phyloP scores from a whole-genome alignment of 2,888 invertebrate species.

The Onchidella celtica region DNA sequence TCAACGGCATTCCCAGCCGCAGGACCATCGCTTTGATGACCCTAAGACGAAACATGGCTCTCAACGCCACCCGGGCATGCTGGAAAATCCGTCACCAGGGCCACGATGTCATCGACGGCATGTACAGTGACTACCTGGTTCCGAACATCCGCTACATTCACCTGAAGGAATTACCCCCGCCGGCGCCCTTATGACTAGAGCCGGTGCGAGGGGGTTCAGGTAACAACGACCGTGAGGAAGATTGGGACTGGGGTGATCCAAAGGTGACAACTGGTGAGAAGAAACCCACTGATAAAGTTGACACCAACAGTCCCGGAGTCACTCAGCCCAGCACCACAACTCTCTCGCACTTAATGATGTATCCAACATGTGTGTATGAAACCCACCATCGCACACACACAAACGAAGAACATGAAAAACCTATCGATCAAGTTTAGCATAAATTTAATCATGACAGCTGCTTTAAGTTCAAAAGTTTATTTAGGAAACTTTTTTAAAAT shows the following conservation, averaged over 20 bases:
- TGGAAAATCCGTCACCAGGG: constrained; percentile 70
- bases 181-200: constrained; percentile 45
- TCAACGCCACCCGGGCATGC: constrained; percentile 63
- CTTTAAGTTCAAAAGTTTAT: no score
- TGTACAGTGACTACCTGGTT: constrained; percentile 65
- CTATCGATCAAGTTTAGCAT: not conserved
- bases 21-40: constrained; percentile 63
- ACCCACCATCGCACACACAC: constrained; percentile 37
- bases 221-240: constrained; percentile 6
- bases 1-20: constrained; percentile 41
- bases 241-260: not conserved
- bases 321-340: not conserved
- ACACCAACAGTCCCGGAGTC: not conserved
- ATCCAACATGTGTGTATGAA: constrained; percentile 47
- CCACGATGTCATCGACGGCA: constrained; percentile 64
- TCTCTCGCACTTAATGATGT: not conserved
- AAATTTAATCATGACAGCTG: no score
- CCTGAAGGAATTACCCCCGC: constrained; percentile 47
- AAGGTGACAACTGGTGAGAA: not conserved
- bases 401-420: not conserved
- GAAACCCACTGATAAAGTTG: not conserved
- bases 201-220: not conserved
- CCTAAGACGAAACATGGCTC: constrained; percentile 64
- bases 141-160: constrained; percentile 45
- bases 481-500: no score